Evolutionary conservation across 2,113 vertebrate species (phyloP).

Genomic region (Periophthalmus modestus): DNA sequence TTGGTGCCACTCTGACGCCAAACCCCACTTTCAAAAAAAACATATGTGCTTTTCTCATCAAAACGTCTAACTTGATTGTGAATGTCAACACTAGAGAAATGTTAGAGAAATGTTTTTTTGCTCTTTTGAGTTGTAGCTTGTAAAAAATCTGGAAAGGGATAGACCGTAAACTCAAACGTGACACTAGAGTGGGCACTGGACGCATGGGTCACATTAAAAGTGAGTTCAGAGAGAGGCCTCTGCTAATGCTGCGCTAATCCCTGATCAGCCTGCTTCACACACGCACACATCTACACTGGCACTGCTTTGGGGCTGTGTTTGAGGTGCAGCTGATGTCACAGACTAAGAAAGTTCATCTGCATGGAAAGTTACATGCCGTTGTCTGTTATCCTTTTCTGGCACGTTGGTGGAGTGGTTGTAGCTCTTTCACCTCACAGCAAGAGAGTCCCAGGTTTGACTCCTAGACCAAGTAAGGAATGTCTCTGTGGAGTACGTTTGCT

Average conservation of each 20-base stretch:
- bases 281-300: conserved; percentile 20
- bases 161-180: too few relatives aligned
- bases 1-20: too few relatives aligned
- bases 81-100: too few relatives aligned
- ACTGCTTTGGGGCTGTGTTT: conserved; percentile 49
- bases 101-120: too few relatives aligned
- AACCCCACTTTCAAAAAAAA: too few relatives aligned
- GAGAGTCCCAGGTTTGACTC: not conserved
- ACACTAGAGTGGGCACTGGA: conserved; percentile 41
- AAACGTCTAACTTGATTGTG: not conserved
- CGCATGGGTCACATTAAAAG: conserved; percentile 67
- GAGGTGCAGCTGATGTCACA: conserved; percentile 57
- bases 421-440: too few relatives aligned
- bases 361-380: conserved; percentile 47
- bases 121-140: too few relatives aligned
- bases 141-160: too few relatives aligned
- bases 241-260: conserved; percentile 58
- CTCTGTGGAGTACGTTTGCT: too few relatives aligned
- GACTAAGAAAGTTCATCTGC: conserved; percentile 48
- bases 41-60: too few relatives aligned
- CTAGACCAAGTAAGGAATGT: too few relatives aligned
- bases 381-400: not conserved
- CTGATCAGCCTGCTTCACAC: conserved; percentile 45
- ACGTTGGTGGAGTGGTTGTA: too few relatives aligned
- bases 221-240: conserved; percentile 68